Base-by-base conservation (phyloP, 2,797 vertebrate species). In the Mus spretus region DNA sequence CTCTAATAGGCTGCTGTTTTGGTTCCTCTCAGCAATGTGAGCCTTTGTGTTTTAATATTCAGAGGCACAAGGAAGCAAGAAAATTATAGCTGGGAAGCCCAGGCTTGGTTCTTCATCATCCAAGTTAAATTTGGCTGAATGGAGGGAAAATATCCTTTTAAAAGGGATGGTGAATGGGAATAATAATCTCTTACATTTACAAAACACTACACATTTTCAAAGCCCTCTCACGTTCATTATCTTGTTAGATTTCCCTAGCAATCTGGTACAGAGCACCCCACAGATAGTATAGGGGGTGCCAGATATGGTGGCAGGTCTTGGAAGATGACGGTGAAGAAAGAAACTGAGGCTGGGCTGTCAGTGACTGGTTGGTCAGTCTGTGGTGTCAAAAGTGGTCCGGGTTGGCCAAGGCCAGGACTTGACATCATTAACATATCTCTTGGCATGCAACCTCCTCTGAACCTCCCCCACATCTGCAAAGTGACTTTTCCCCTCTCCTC, bases 21-120 rank as follows among this genome's bases (percentile, higher is more conserved):
- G 91, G 97, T 93, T 97, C 97, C 97, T 94, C 93, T 97, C 81
- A 50, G 85, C 95, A 96, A 84, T 31, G 94, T 93, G 95, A 97
- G 95, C 95, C 96, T 98, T 97, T 98, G 98, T 98, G 96, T 95
- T 98, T 97, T 95, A 98, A 98, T 92, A 86, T 85, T 97, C 96
- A 82, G 95, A 79, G 93, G 97, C 95, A 92, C 93, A 92, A 96
- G 95, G 96, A 98, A 96, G 94, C 93, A 82, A 95, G 97, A 84
- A 96, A 90, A 3, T 47, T 84, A 92, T 89, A 98, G 95, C 95
- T 96, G 87, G 96, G 97, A 97, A 61, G 72, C 82, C 87, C 44
- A 11, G 75, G 55, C 96, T 96, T 59, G 85, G 74, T 57, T 89
- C 92, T 95, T 97, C 97, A 97, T 96, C 97, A 95, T 94, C 77